Evolutionary conservation across 2,888 invertebrate species (phyloP), one percentile per base, ranked within the genome.

Genomic region (Galerucella pusilla): DNA sequence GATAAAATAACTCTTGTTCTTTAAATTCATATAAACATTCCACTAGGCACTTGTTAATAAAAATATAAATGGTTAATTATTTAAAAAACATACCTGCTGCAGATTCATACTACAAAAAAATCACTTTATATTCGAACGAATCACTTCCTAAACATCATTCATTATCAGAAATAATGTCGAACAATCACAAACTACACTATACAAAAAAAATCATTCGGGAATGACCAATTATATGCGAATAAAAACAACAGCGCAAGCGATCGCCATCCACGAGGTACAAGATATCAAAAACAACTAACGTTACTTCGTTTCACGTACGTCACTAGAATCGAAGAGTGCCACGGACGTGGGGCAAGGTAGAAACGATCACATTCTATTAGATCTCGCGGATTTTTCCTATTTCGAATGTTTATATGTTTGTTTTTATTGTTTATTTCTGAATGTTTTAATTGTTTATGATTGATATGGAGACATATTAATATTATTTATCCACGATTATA

Each of bases 221-320:
- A 67, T 72, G 6, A 12, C 16, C 49, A 67, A 54, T 45, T 2
- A 60, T 20, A 6, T 49, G 11, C n/a, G 45, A 68, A 52, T 68
- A 72, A 66, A 73, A 71, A 65, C 63, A 70, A 68, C 71, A 54
- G 63, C 75, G 59, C 61, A 25, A 61, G 16, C 64, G 16, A 73
- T 69, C 72, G 72, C 69, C 71, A 66, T 75, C 77, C 77, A 68
- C 78, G 46, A 78, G 68, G 75, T 77, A 73, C 75, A 67, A 74
- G 57, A 76, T 60, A 75, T 75, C 71, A 71, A 72, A 75, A 75
- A 63, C 76, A 77, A 78, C 78, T 78, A 70, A 64, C 74, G 74
- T 63, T 68, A 61, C 64, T 67, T 59, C 54, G 72, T 28, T 16
- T 10, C 11, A n/a, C 45, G 64, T 16, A 78, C 78, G 76, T 77